Conservation (phyloP, 2,888 invertebrate genomes). For the Adelognathus sp. region DNA sequence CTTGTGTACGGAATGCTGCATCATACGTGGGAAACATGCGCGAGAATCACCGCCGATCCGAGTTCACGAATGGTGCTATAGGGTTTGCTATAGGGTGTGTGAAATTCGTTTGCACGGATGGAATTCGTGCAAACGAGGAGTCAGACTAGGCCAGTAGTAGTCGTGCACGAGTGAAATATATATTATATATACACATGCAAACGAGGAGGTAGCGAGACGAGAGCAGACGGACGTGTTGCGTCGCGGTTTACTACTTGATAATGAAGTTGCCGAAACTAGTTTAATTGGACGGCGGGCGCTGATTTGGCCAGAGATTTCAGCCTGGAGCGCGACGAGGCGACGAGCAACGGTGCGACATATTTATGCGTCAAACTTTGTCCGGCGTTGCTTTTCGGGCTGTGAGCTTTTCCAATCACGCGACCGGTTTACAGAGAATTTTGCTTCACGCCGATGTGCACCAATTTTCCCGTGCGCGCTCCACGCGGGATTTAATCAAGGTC, state of each 20-base stretch:
- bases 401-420: neutral
- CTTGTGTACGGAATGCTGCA: neutral
- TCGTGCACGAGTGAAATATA: neutral
- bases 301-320: neutral
- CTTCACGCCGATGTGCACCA: neutral
- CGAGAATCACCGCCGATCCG: neutral
- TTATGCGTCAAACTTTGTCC: constrained; percentile 5
- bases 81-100: too few species aligned
- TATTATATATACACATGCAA: neutral
- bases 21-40: neutral
- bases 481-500: neutral
- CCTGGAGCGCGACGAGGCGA: neutral
- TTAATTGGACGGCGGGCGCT: constrained; percentile 15
- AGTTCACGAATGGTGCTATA: neutral
- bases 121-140: neutral
- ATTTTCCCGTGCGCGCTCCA: neutral
- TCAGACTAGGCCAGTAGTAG: neutral
- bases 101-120: too few species aligned
- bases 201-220: too few species aligned
- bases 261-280: constrained; percentile 16
- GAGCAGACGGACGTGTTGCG: neutral
- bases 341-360: neutral
- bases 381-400: neutral
- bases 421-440: neutral
- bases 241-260: constrained; percentile 11